These are phyloP conservation scores for Stenoptilia bipunctidactyla DNA, from an alignment of 2,888 invertebrate species.

Conservation along the genomic window DNA sequence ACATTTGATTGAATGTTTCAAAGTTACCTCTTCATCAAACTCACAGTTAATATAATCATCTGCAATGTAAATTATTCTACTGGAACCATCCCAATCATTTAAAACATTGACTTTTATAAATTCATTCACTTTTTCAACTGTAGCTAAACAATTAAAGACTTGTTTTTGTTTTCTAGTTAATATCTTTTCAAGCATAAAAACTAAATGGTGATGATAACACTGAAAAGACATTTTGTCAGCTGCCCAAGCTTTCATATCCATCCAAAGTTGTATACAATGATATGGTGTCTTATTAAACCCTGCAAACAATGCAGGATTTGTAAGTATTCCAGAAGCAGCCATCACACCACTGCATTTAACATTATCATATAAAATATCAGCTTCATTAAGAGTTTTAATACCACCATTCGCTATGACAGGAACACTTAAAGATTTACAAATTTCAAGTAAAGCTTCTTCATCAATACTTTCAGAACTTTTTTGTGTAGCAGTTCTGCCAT, in stretches of 20 bases:
- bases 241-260: constrained; percentile 74
- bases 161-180: constrained; percentile 79
- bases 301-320: constrained; percentile 91
- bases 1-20: constrained; percentile 54
- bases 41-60: constrained; percentile 42
- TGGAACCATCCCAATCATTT: constrained; percentile 35
- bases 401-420: constrained; percentile 96
- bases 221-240: constrained; percentile 79
- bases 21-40: constrained; percentile 47
- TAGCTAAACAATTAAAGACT: constrained; percentile 83
- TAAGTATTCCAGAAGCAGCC: constrained; percentile 90
- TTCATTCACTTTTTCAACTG: constrained; percentile 76
- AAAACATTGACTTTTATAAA: constrained; percentile 75
- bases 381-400: constrained; percentile 80
- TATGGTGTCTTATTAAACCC: constrained; percentile 79
- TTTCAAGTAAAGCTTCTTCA: constrained; percentile 75
- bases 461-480: constrained; percentile 82
- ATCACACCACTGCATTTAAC: constrained; percentile 90
- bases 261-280: constrained; percentile 86
- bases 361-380: constrained; percentile 71
- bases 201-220: constrained; percentile 95
- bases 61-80: constrained; percentile 23
- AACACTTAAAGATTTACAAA: constrained; percentile 78
- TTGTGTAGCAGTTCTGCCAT: constrained; percentile 90
- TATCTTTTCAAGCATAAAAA: constrained; percentile 92